phyloP scores from a whole-genome alignment of 2,888 invertebrate genomes.

The Platycnemis pennipes region DNA sequence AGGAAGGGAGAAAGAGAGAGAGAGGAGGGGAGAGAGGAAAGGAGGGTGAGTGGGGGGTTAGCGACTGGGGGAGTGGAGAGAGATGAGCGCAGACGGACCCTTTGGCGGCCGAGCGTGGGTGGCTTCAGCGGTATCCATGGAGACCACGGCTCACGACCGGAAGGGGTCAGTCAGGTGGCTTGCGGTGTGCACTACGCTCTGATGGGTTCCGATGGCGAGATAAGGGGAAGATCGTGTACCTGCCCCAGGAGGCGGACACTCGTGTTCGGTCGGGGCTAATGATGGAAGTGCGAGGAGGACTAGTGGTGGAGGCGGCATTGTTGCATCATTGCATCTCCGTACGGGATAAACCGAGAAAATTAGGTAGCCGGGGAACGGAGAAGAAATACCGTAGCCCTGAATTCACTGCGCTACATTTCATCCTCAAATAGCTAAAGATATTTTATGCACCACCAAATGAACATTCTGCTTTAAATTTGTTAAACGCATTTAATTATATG shows the following conservation, averaged over 20 bases:
- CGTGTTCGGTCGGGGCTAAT: constrained; percentile 1
- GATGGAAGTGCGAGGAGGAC: background rate
- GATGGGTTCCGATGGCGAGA: constrained; percentile 48
- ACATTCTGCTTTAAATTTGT: too few species aligned
- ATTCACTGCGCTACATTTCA: background rate
- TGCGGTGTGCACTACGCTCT: constrained; percentile 50
- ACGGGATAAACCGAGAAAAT: background rate
- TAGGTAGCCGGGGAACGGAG: background rate
- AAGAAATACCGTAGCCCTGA: background rate
- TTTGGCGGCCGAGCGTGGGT: constrained; percentile 53
- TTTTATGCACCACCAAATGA: too few species aligned
- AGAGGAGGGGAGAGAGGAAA: background rate
- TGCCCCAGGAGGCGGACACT: background rate
- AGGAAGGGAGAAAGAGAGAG: background rate
- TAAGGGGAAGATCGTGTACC: constrained; percentile 51
- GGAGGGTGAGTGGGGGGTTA: background rate
- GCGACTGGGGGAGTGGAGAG: background rate
- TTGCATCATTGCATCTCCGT: background rate
- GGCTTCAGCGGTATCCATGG: background rate
- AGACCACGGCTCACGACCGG: background rate
- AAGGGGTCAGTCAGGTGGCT: constrained; percentile 57
- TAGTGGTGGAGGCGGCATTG: background rate
- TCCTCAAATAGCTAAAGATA: too few species aligned
- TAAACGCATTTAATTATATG: too few species aligned
- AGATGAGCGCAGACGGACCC: background rate